Evolutionary conservation across 2,888 invertebrate genomes (phyloP), one percentile per base, ranked within the genome.

Genomic region (Monoplex corrugatus): DNA sequence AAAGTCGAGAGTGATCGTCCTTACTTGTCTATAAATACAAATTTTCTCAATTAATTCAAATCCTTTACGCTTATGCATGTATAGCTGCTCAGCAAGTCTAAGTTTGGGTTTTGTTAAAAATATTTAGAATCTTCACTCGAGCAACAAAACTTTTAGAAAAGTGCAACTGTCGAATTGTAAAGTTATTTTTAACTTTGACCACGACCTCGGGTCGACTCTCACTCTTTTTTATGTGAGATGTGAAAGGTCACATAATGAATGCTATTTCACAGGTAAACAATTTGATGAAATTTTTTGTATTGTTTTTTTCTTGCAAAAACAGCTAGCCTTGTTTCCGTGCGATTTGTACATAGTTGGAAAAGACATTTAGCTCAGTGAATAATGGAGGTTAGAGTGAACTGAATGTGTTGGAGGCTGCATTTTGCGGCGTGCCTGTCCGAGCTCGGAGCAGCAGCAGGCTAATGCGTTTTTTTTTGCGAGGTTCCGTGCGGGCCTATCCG

Each of bases 241-340:
- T 19, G 44, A 57, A 84, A 84, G 57, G 84, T 84, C 35, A 2
- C 23, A 84, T 84, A 84, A 84, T 84, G 50, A 84, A 84, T 84
- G 84, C 84, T 84, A 45, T 40, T 80, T 40, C 84, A 84, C 84
- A 84, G 84, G 84, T 84, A 84, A 57, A 84, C 84, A 57, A 57
- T 84, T 23, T 6, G 28, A 6, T 68, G 68, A n/a, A n/a, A 43
- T 84, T 84, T 84, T 84, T 38, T 84, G 50, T 40, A 43, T 84
- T 84, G n/a, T 84, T 16, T 84, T 84, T 84, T 80, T 78, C 43
- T 80, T 43, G 28, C 28, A 32, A 43, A 43, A 43, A 43, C 43
- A 43, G 40, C 16, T 80, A 43, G 19, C 8, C 16, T 10, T 23
- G 43, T 80, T 43, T 23, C 78, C 40, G 28, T 43, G 78, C 43